Evolutionary conservation across 2,888 invertebrate genomes (phyloP), one percentile per base, ranked within the genome.

Genomic region (Drosophila mimica): DNA sequence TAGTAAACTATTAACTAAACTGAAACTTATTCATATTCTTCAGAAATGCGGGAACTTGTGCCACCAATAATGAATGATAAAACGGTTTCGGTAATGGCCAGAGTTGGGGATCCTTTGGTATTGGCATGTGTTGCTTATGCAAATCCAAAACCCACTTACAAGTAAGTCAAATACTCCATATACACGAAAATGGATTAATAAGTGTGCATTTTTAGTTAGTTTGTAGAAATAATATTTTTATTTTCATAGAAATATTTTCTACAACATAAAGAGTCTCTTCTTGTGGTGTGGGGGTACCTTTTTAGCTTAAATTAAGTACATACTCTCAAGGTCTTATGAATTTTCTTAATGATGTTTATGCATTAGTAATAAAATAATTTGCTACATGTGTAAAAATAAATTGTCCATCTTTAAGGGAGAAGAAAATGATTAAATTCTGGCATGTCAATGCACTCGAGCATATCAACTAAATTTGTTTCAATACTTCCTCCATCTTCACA

Each of bases 121-220:
- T 93, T 95, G 61, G 94, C 95, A 8, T 95, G 95, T 92, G 94
- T 95, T 43, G 95, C 95, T 30, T 94, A 94, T 86, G 95, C 95
- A 20, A 94, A 94, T 91, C 95, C 95, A 13, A 93, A 94, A 25
- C 95, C 95, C 15, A 92, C 92, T 64, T 93, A 94, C 93, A 94
- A 94, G 95, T 95, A 93, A 94, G 91, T 46, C 7, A 1, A 25
- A 25, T 25, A 46, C 8, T 25, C 25, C 15, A 4, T 6, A 7
- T 13, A 30, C 3, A 9, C 28, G 3, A 6, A 31, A 31, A 4
- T n/a, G 3, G 5, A n/a, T 30, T 31, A 4, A 48, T 48, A 15
- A 15, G 7, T 25, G 25, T 1, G 7, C 7, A 46, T 4, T 20
- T 20, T 20, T 7, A 20, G 13, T 20, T 13, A 46, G 20, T 25